These are phyloP conservation scores for Bombylius major DNA, from an alignment of 2,888 invertebrate genomes.

Conservation along the genomic window DNA sequence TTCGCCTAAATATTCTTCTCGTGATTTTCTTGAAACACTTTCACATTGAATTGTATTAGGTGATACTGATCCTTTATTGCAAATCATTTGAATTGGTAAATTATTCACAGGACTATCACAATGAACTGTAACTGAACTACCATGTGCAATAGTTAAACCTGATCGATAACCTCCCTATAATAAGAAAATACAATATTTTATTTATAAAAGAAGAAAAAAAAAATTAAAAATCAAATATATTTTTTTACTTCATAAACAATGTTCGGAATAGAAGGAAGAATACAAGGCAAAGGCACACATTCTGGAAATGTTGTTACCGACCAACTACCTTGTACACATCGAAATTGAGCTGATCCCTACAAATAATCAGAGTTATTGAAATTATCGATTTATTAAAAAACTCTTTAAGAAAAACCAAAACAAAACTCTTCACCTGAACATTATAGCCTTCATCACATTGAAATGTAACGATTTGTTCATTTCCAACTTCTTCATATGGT, in stretches of 20 bases:
- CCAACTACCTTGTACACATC: constrained; percentile 75
- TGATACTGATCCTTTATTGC: constrained; percentile 28
- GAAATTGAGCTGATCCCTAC: constrained; percentile 57
- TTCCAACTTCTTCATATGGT: constrained; percentile 42
- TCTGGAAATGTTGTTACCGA: constrained; percentile 61
- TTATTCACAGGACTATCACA: constrained; percentile 44
- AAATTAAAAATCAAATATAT: neutral
- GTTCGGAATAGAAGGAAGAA: constrained; percentile 29
- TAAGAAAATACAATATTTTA: constrained; percentile 47
- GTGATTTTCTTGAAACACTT: constrained; percentile 28
- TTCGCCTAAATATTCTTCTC: constrained; percentile 25
- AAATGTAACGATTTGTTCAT: constrained; percentile 62
- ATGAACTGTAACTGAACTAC: constrained; percentile 61
- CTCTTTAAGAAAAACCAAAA: too few relatives aligned
- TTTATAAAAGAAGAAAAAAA: neutral
- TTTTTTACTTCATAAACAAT: constrained; percentile 30
- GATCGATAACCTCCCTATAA: constrained; percentile 62
- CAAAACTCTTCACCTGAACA: constrained; percentile 23
- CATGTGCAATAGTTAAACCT: constrained; percentile 70
- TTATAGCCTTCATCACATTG: constrained; percentile 59
- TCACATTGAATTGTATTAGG: constrained; percentile 32
- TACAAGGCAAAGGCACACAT: constrained; percentile 50
- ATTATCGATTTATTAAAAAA: too few relatives aligned
- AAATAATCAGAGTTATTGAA: constrained; percentile 7
- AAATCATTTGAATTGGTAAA: constrained; percentile 38